Evolutionary conservation across 2,113 vertebrate species (phyloP).

Genomic region (Plectropomus leopardus): DNA sequence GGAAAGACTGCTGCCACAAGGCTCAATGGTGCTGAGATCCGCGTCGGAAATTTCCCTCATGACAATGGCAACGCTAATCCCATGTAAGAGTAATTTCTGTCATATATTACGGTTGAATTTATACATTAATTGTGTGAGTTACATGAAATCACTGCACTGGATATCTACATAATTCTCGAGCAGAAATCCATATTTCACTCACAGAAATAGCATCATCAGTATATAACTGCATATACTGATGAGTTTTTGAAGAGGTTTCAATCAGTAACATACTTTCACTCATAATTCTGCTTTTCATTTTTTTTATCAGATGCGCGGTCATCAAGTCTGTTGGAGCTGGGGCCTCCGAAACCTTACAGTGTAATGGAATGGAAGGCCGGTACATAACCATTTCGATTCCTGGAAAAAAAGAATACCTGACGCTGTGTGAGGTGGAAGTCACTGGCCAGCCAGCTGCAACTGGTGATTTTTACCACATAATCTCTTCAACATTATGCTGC

Average conservation of each 20-base stretch:
- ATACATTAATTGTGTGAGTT: not conserved
- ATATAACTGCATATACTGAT: not conserved
- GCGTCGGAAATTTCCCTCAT: slow-evolving; percentile 55
- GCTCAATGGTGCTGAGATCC: slow-evolving; percentile 59
- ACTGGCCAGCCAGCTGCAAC: not conserved
- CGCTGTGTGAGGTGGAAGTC: slow-evolving; percentile 46
- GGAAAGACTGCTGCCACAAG: slow-evolving; percentile 45
- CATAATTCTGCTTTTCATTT: not conserved
- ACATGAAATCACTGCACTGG: not conserved
- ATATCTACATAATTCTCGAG: no score
- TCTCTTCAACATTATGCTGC: no score
- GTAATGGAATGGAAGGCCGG: slow-evolving; percentile 13
- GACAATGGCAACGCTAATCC: slow-evolving; percentile 55
- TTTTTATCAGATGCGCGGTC: slow-evolving; percentile 32
- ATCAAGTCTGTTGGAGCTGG: not conserved
- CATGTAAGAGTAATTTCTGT: not conserved
- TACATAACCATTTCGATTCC: slow-evolving; percentile 5
- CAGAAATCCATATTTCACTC: not conserved
- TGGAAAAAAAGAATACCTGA: not conserved
- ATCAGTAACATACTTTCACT: not conserved
- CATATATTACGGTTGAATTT: not conserved
- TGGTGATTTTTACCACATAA: not conserved
- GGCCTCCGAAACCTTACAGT: fast-evolving
- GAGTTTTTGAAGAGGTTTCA: not conserved
- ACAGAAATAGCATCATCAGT: no score